phyloP scores from a whole-genome alignment of 2,888 invertebrate species.

The Coleophora deauratella region DNA sequence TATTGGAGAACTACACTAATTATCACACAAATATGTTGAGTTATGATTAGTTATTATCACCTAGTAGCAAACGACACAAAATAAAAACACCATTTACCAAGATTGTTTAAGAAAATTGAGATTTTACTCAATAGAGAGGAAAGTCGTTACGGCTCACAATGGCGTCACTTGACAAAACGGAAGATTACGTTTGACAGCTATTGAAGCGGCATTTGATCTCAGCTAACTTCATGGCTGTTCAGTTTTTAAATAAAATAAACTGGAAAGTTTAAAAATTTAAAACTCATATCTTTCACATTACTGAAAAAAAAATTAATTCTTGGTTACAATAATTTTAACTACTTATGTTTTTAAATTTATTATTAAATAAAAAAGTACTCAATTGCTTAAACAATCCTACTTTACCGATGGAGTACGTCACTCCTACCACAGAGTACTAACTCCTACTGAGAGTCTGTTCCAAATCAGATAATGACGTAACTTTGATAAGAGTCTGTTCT shows the following conservation, averaged over 20 bases:
- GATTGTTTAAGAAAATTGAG: slow-evolving; percentile 81
- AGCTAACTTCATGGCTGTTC: background rate
- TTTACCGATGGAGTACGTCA: no score
- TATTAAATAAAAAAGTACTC: no score
- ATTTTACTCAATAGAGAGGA: slow-evolving; percentile 76
- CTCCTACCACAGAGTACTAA: no score
- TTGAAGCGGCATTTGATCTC: slow-evolving; percentile 16
- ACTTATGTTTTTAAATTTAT: no score
- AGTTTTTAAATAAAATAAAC: background rate
- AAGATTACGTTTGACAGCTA: slow-evolving; percentile 44
- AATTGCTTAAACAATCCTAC: no score
- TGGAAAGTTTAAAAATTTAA: background rate
- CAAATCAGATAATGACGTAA: no score
- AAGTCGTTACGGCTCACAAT: slow-evolving; percentile 90
- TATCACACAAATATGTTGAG: slow-evolving; percentile 58
- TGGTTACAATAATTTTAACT: no score
- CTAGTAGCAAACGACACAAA: slow-evolving; percentile 49
- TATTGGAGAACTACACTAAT: slow-evolving; percentile 51
- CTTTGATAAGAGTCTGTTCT: no score
- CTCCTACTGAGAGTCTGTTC: no score
- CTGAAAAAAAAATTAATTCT: no score
- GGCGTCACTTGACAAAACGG: slow-evolving; percentile 80
- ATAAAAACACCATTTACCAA: slow-evolving; percentile 55
- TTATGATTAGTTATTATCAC: slow-evolving; percentile 50
- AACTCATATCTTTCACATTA: no score